Percentiles rank a stretch among this genome's conserved stretches.
Evolutionary conservation across 2,888 invertebrate species (phyloP).

Genomic region (Perithous albicinctus): DNA sequence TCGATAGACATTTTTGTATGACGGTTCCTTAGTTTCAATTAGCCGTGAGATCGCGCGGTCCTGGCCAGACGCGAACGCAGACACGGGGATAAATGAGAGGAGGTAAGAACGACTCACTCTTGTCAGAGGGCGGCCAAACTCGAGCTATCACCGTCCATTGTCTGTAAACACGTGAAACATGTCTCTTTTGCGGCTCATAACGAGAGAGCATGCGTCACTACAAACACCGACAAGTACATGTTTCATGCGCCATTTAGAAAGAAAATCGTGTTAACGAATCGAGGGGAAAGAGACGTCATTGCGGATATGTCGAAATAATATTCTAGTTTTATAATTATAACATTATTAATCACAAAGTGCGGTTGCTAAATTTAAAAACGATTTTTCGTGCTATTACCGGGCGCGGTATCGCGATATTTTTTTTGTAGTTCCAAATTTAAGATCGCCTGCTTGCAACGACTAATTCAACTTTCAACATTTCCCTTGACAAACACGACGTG

Average conservation of each 20-base stretch:
- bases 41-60: constrained; percentile 57
- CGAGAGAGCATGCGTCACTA: constrained; percentile 73
- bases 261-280: constrained; percentile 50
- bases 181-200: constrained; percentile 79
- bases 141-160: constrained; percentile 83
- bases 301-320: constrained; percentile 60
- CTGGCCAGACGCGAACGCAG: constrained; percentile 54
- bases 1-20: constrained; percentile 55
- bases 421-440: constrained; percentile 1
- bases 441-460: constrained; percentile 45
- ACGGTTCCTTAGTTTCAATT: constrained; percentile 57
- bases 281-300: constrained; percentile 33
- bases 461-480: constrained; percentile 62
- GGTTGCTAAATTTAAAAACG: no score
- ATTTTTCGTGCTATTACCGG: not conserved
- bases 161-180: constrained; percentile 83
- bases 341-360: no score
- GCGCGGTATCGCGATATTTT: constrained; percentile 9
- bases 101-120: constrained; percentile 80
- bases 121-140: constrained; percentile 84
- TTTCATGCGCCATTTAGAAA: constrained; percentile 80
- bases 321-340: not conserved
- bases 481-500: constrained; percentile 68
- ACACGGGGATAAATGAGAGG: constrained; percentile 67
- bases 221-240: constrained; percentile 79